Percentiles rank a stretch among this genome's conserved stretches.
Conservation (phyloP, 2,888 invertebrate genomes). For the Trilocha varians region DNA sequence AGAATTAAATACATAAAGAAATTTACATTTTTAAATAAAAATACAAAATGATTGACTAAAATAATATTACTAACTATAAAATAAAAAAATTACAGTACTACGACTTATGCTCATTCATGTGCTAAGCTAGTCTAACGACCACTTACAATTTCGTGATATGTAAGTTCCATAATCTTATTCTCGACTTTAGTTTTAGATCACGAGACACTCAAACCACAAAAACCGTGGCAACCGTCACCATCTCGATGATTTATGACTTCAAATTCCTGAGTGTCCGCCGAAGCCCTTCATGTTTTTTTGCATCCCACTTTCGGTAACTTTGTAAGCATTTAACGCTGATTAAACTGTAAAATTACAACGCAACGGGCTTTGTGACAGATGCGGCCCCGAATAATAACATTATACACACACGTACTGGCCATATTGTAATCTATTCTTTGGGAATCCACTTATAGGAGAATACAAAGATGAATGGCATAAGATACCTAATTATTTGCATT, state of each 20-base stretch:
- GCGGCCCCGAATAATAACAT: constrained; percentile 68
- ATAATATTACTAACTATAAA: no score
- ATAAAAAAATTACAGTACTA: no score
- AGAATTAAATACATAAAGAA: no score
- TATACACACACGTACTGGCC: constrained; percentile 61
- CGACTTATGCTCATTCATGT: no score
- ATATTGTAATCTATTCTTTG: constrained; percentile 58
- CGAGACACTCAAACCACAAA: no score
- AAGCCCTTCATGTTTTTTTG: constrained; percentile 43
- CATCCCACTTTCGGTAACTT: constrained; percentile 43
- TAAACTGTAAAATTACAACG: constrained; percentile 72
- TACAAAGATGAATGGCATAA: constrained; percentile 65
- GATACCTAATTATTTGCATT: constrained; percentile 69
- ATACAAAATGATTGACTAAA: no score
- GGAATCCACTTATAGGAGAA: constrained; percentile 67
- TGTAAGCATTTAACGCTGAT: constrained; percentile 71
- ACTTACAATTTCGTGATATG: no score
- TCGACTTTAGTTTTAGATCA: no score
- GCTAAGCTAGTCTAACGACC: no score
- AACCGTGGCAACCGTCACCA: constrained; percentile 43
- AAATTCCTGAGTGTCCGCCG: constrained; percentile 37
- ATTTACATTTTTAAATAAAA: no score
- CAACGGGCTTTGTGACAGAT: constrained; percentile 69
- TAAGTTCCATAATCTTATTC: no score
- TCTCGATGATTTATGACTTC: constrained; percentile 54